Conservation (phyloP, 2,113 vertebrate genomes). For the Podilymbus podiceps region DNA sequence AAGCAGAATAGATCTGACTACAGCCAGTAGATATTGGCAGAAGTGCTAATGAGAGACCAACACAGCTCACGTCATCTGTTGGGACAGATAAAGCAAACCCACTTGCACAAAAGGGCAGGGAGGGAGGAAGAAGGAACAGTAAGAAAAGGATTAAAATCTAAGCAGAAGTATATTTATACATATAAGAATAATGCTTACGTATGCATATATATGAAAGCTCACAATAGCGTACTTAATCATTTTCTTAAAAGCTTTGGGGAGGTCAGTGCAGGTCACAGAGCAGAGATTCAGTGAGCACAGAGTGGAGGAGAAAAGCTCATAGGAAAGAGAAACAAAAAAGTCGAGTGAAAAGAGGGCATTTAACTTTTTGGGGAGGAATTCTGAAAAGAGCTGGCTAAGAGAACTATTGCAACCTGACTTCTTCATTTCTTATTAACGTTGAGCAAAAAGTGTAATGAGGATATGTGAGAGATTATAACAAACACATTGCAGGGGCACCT, state of each 20-base stretch:
- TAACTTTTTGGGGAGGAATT: background rate
- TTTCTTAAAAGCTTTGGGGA: background rate
- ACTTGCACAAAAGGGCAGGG: background rate
- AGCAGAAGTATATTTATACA: background rate
- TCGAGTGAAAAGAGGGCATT: background rate
- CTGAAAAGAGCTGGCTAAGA: background rate
- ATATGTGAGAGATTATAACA: conserved; percentile 20
- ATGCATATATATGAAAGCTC: background rate
- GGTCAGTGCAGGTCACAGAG: background rate
- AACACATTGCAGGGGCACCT: conserved; percentile 7
- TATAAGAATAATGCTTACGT: background rate
- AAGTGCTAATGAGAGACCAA: background rate
- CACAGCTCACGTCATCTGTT: background rate
- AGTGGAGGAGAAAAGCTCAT: background rate
- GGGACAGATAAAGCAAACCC: background rate
- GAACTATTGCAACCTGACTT: conserved; percentile 11
- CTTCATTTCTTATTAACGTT: conserved; percentile 45
- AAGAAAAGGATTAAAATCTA: background rate
- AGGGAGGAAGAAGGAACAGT: background rate
- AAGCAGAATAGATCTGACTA: background rate
- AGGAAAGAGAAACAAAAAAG: background rate
- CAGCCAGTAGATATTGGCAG: background rate
- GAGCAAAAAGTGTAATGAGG: conserved; percentile 35
- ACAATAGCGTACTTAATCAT: background rate
- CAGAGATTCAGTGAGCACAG: background rate